Evolutionary conservation across 2,113 vertebrate species (phyloP).

Genomic region (Alaudala cheleensis): DNA sequence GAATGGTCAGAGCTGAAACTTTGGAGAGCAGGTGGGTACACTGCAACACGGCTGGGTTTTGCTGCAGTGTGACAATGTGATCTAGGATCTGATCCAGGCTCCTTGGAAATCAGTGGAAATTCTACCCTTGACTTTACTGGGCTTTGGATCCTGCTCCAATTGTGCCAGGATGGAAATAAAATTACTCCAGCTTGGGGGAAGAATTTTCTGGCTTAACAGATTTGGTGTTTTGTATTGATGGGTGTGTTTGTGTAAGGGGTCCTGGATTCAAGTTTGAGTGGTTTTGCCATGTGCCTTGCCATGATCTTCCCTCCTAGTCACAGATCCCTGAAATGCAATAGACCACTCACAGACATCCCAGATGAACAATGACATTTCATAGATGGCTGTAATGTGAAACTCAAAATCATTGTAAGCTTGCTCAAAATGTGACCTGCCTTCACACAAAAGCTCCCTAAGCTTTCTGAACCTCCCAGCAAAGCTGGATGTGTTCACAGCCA

Average conservation of each 20-base stretch:
- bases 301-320: neutral
- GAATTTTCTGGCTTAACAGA: neutral
- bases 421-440: neutral
- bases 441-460: neutral
- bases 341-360: neutral
- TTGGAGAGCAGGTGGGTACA: neutral
- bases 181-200: neutral
- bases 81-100: conserved; percentile 32
- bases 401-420: neutral
- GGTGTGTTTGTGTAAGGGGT: neutral
- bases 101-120: conserved; percentile 47
- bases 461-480: neutral
- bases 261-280: neutral
- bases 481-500: neutral
- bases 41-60: conserved; percentile 32
- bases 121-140: conserved; percentile 50
- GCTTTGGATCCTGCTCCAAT: neutral
- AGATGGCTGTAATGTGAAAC: neutral
- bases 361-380: neutral
- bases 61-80: conserved; percentile 4
- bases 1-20: neutral
- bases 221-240: neutral
- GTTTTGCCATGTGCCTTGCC: neutral
- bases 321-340: neutral
- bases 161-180: conserved; percentile 22